Evolutionary conservation across 2,888 invertebrate genomes (phyloP).

Genomic region (Drosophila paramelanica): DNA sequence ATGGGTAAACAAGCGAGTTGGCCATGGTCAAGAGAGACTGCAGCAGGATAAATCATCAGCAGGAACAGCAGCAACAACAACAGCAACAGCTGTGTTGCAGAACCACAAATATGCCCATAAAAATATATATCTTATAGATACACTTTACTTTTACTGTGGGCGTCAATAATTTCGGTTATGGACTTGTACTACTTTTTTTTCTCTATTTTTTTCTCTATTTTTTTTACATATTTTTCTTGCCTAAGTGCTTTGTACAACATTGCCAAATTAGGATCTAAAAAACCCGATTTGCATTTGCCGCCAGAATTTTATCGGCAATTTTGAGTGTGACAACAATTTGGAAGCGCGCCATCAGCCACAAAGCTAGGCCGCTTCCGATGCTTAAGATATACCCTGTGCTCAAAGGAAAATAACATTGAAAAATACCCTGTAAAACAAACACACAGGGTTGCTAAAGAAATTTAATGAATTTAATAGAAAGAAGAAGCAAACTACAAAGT

Average conservation of each 20-base stretch:
- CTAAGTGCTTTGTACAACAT: slow-evolving; percentile 45
- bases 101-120: slow-evolving; percentile 36
- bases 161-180: slow-evolving; percentile 48
- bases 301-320: slow-evolving; percentile 59
- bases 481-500: too few relatives aligned
- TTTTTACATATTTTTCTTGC: slow-evolving; percentile 7
- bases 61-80: slow-evolving; percentile 12
- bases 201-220: background rate
- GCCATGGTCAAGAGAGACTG: slow-evolving; percentile 58
- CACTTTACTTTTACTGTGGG: slow-evolving; percentile 34
- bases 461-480: too few relatives aligned
- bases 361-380: slow-evolving; percentile 13
- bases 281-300: slow-evolving; percentile 68
- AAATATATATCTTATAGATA: slow-evolving; percentile 27
- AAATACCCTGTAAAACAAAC: too few relatives aligned
- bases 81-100: slow-evolving; percentile 18
- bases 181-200: slow-evolving; percentile 26
- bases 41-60: slow-evolving; percentile 48
- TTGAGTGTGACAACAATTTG: slow-evolving; percentile 55
- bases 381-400: background rate
- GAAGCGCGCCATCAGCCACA: slow-evolving; percentile 45
- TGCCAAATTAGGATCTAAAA: slow-evolving; percentile 52
- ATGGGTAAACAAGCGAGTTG: slow-evolving; percentile 72
- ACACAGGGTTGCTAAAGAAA: too few relatives aligned
- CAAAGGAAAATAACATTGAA: background rate